Evolutionary conservation across 2,888 invertebrate species (phyloP).

Genomic region (Andrena bicolor): DNA sequence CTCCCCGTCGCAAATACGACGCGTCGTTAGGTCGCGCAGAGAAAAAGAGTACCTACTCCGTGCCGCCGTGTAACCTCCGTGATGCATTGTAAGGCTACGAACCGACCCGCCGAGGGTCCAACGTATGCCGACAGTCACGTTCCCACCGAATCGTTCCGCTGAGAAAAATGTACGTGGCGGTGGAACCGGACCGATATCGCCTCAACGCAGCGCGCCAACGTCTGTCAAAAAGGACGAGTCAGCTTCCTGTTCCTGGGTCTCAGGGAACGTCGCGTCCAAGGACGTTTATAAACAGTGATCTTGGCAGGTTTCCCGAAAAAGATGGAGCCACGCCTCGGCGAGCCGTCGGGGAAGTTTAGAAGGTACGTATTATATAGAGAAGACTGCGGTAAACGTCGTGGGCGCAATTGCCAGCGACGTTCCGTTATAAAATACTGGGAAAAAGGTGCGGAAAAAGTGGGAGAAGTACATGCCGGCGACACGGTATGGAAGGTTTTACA

Average conservation of each 20-base stretch:
- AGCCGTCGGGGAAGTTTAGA: conserved; percentile 31
- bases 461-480: background rate
- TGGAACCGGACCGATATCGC: conserved; percentile 28
- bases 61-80: background rate
- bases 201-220: conserved; percentile 58
- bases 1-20: conserved; percentile 8
- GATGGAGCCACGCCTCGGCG: conserved; percentile 64
- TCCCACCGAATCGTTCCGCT: conserved; percentile 21
- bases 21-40: conserved; percentile 5
- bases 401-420: conserved; percentile 27
- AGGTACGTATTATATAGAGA: conserved; percentile 26
- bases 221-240: conserved; percentile 61
- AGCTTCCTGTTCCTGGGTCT: conserved; percentile 44
- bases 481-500: conserved; percentile 7
- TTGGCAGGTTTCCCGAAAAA: conserved; percentile 72
- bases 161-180: conserved; percentile 27
- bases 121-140: conserved; percentile 13
- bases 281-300: conserved; percentile 73
- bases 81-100: conserved; percentile 1
- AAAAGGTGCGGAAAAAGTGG: background rate
- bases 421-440: background rate
- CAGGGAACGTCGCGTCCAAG: conserved; percentile 33
- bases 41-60: background rate
- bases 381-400: conserved; percentile 31
- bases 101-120: background rate